Conservation (phyloP, 1,140 invertebrate genomes). For the Dermatophagoides farinae region DNA sequence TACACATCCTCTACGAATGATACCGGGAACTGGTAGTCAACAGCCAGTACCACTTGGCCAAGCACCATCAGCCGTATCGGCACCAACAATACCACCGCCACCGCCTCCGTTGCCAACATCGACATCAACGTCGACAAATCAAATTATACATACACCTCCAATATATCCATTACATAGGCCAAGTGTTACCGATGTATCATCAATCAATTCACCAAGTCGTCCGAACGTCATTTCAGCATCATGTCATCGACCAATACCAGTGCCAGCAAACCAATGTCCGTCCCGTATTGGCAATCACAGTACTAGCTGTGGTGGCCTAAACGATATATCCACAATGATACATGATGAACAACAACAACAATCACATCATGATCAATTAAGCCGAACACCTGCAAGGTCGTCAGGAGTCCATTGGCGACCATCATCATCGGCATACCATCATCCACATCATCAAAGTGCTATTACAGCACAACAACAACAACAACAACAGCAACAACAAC, state of each 20-base stretch:
- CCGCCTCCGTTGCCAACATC: background rate
- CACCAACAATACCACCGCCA: background rate
- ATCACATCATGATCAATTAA: background rate
- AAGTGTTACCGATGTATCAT: background rate
- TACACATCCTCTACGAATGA: background rate
- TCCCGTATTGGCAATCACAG: background rate
- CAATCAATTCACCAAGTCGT: background rate
- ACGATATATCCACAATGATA: background rate
- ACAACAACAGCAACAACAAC: background rate
- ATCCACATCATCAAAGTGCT: background rate
- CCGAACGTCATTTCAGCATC: background rate
- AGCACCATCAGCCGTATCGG: background rate
- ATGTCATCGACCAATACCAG: background rate
- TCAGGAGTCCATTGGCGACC: background rate
- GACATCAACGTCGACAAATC: background rate
- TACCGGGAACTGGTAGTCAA: background rate
- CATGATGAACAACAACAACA: background rate
- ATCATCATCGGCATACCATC: background rate
- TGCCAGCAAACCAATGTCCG: background rate
- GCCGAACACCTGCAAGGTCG: background rate
- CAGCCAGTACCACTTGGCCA: background rate
- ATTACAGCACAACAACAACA: background rate
- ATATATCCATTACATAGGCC: slow-evolving; percentile 9
- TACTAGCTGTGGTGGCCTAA: background rate
- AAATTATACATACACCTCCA: slow-evolving; percentile 10